Evolutionary conservation across 2,888 invertebrate genomes (phyloP).

Genomic region (Syrista parreyssii): DNA sequence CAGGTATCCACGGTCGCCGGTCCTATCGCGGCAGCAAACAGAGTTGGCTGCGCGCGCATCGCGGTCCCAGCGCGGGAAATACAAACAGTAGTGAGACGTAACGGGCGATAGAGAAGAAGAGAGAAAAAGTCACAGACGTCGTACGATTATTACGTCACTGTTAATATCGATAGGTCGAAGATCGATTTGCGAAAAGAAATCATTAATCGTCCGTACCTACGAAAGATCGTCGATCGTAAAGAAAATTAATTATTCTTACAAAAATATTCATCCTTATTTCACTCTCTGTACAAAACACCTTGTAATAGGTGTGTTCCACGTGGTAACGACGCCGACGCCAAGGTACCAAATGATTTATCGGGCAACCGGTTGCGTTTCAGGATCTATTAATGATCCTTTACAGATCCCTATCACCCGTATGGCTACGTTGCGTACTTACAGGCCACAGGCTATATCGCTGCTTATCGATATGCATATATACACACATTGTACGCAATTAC

Average conservation of each 20-base stretch:
- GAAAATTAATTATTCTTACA: background rate
- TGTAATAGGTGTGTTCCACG: background rate
- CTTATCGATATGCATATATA: background rate
- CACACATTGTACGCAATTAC: background rate
- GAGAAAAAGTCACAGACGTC: background rate
- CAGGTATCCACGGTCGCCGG: background rate
- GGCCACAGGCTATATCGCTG: background rate
- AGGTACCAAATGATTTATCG: conserved; percentile 39
- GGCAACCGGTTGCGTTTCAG: conserved; percentile 24
- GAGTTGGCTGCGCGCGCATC: background rate
- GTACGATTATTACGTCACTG: background rate
- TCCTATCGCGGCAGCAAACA: background rate
- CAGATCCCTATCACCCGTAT: conserved; percentile 39
- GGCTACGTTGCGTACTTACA: conserved; percentile 2
- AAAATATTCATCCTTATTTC: background rate
- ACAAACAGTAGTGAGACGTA: background rate
- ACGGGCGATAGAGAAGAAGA: background rate
- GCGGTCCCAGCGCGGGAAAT: background rate
- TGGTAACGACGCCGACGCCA: background rate
- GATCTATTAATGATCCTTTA: conserved; percentile 42
- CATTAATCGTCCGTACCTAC: background rate
- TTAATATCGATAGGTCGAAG: background rate
- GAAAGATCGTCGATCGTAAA: background rate
- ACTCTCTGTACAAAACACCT: background rate
- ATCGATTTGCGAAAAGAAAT: background rate